These are phyloP conservation scores for Epinephelus lanceolatus DNA, from an alignment of 2,113 vertebrate species.

Conservation along the genomic window DNA sequence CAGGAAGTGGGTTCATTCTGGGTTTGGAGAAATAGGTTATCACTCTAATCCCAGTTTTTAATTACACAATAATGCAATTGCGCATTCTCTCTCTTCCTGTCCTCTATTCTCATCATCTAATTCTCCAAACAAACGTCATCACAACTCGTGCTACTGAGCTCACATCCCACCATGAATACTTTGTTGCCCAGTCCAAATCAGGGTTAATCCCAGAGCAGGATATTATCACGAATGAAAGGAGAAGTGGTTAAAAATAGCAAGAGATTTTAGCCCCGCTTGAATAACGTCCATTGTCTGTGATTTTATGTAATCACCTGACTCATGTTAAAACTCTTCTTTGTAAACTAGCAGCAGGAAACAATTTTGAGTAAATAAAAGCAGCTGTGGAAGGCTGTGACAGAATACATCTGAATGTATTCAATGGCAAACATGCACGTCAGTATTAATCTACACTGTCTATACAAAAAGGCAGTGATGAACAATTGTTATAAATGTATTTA, in stretches of 20 bases:
- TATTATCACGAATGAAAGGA: conserved; percentile 57
- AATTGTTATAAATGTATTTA: not conserved
- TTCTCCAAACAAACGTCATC: conserved; percentile 30
- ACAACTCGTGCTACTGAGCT: conserved; percentile 55
- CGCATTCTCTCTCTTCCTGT: not conserved
- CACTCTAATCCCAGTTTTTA: not conserved
- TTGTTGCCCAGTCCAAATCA: conserved; percentile 53
- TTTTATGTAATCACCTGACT: conserved; percentile 55
- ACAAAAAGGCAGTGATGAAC: not conserved
- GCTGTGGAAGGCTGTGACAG: not conserved
- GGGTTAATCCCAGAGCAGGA: conserved; percentile 73
- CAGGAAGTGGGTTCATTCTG: not conserved
- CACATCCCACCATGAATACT: conserved; percentile 17
- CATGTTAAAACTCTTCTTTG: conserved; percentile 42
- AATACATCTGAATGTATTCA: not conserved
- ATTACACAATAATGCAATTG: not conserved
- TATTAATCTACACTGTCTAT: not conserved
- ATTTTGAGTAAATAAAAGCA: not conserved
- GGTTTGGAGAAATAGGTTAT: not conserved
- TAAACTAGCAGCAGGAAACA: not conserved
- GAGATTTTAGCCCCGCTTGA: conserved; percentile 45
- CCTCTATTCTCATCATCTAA: conserved; percentile 6
- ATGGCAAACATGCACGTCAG: not conserved
- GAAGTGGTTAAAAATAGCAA: conserved; percentile 79
- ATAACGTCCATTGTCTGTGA: conserved; percentile 70